phyloP scores from a whole-genome alignment of 2,888 invertebrate species.

The Bombyx huttoni region DNA sequence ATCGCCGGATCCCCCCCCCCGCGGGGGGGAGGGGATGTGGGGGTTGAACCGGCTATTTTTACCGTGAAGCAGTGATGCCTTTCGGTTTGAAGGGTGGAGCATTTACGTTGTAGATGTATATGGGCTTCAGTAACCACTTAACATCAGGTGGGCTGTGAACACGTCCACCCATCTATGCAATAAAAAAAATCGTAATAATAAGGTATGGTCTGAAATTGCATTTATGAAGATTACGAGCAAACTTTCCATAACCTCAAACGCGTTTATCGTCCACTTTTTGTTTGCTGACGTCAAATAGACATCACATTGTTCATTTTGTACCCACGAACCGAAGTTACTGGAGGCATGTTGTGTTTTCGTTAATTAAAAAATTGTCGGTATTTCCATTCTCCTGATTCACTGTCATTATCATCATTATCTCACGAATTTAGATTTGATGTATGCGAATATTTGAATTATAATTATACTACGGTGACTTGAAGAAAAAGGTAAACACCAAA shows the following conservation, averaged over 20 bases:
- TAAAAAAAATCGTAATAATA: no score
- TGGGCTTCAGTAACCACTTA: no score
- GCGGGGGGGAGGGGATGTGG: no score
- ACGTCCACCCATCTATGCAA: no score
- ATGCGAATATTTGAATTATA: neutral
- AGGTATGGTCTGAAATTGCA: no score
- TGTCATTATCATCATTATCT: slow-evolving; percentile 2
- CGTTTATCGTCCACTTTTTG: neutral
- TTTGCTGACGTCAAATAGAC: neutral
- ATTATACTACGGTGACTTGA: neutral
- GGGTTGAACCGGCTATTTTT: no score
- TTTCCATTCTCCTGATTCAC: slow-evolving; percentile 1
- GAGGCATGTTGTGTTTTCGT: neutral
- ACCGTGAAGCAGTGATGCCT: no score
- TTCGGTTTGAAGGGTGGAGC: no score
- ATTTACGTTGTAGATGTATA: no score
- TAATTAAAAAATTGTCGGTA: slow-evolving; percentile 1
- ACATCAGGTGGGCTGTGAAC: no score
- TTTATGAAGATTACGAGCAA: neutral
- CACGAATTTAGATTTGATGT: neutral
- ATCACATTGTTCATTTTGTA: neutral
- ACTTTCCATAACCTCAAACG: neutral
- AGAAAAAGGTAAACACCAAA: neutral
- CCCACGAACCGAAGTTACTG: neutral
- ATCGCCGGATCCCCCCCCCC: no score